These are phyloP conservation scores for Antigone vipio DNA, from an alignment of 2,113 vertebrate genomes.

Conservation along the genomic window DNA sequence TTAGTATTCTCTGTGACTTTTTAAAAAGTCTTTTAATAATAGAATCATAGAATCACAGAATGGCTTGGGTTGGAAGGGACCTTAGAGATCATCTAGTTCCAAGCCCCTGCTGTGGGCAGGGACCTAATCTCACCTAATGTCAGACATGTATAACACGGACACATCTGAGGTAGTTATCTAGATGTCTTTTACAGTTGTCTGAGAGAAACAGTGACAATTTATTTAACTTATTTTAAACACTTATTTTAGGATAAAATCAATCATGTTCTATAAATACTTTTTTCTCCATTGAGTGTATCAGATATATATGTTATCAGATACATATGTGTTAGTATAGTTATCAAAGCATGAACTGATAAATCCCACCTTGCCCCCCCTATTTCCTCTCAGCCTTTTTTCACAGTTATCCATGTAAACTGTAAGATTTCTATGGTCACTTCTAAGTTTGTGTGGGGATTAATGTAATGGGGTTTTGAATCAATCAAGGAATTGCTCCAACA, in stretches of 20 bases:
- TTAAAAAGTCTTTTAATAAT: neutral
- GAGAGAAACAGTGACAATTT: neutral
- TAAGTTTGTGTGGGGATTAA: neutral
- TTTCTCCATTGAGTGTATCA: neutral
- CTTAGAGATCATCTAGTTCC: too few species aligned
- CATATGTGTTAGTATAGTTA: neutral
- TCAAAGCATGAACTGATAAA: neutral
- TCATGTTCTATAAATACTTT: neutral
- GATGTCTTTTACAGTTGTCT: neutral
- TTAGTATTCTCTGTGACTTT: neutral
- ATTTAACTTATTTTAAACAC: neutral
- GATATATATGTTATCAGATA: neutral
- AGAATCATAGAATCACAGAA: too few species aligned
- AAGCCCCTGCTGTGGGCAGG: too few species aligned
- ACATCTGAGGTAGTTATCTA: neutral
- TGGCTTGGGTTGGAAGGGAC: too few species aligned
- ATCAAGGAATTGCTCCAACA: too few species aligned
- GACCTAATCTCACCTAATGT: neutral
- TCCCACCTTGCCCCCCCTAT: neutral
- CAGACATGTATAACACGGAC: neutral
- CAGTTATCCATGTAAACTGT: neutral
- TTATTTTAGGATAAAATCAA: neutral
- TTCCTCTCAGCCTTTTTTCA: neutral
- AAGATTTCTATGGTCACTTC: neutral
- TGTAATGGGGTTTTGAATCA: neutral